These are phyloP conservation scores for Apeltes quadracus DNA, from an alignment of 2,113 vertebrate genomes.

Conservation along the genomic window DNA sequence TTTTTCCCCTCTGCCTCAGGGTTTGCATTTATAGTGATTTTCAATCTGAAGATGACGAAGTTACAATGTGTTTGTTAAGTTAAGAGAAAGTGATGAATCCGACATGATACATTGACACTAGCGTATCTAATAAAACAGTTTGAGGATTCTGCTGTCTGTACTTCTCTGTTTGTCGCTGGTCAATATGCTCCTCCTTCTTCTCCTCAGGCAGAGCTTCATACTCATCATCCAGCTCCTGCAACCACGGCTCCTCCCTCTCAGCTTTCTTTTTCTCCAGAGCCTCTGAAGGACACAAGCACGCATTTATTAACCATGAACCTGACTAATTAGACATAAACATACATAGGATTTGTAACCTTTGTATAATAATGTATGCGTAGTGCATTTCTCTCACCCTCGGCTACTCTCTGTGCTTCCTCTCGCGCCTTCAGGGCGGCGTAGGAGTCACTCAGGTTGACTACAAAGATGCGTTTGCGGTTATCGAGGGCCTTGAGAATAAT, in stretches of 20 bases:
- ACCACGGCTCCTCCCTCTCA: conserved; percentile 60
- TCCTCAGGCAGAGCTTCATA: conserved; percentile 83
- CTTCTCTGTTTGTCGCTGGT: conserved; percentile 48
- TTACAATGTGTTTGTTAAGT: not conserved
- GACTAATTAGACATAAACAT: not conserved
- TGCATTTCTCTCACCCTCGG: conserved; percentile 77
- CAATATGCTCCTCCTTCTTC: conserved; percentile 66
- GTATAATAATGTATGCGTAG: not conserved
- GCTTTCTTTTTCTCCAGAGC: conserved; percentile 52
- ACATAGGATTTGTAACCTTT: not conserved
- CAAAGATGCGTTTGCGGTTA: conserved; percentile 83
- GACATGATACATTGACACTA: no score
- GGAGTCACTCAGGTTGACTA: conserved; percentile 84
- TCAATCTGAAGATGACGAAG: not conserved
- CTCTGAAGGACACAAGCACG: conserved; percentile 69
- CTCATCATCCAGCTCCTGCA: conserved; percentile 84
- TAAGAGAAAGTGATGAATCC: not conserved
- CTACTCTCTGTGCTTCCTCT: conserved; percentile 73
- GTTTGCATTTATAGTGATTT: not conserved
- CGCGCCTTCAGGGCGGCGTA: conserved; percentile 76
- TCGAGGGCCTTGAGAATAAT: conserved; percentile 86
- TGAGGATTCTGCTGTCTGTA: conserved; percentile 66
- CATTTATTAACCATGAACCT: not conserved
- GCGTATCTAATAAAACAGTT: no score
- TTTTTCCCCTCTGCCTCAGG: not conserved